Evolutionary conservation across 2,888 invertebrate species (phyloP).

Genomic region (Dermolepida albohirtum): DNA sequence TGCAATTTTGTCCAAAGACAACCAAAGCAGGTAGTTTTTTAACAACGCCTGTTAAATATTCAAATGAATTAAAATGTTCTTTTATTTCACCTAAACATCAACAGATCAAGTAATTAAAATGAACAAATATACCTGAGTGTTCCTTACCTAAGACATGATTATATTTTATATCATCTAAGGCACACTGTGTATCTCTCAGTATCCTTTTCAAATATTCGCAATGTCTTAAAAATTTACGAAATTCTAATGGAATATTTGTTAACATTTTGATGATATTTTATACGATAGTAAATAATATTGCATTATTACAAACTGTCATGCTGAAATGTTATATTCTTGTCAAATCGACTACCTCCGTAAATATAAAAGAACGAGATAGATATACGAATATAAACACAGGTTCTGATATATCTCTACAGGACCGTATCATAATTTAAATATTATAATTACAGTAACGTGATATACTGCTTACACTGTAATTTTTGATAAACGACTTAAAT

Average conservation of each 20-base stretch:
- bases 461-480: too few species aligned
- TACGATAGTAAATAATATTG: conserved; percentile 15
- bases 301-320: conserved; percentile 28
- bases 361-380: conserved; percentile 11
- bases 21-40: conserved; percentile 73
- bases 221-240: conserved; percentile 61
- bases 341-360: conserved; percentile 10
- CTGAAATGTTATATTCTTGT: conserved; percentile 24
- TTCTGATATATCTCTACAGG: neutral
- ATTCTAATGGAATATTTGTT: conserved; percentile 52
- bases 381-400: neutral
- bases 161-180: conserved; percentile 61
- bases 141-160: conserved; percentile 54
- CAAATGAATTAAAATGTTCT: conserved; percentile 57
- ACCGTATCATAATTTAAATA: too few species aligned
- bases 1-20: conserved; percentile 78
- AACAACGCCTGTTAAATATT: conserved; percentile 56
- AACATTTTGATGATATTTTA: conserved; percentile 38
- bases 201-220: conserved; percentile 61
- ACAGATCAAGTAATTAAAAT: conserved; percentile 7
- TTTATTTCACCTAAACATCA: conserved; percentile 58
- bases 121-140: conserved; percentile 12
- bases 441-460: too few species aligned
- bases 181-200: conserved; percentile 60
- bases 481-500: too few species aligned